Conservation (phyloP, 1,140 invertebrate species). For the Tenebrio molitor region DNA sequence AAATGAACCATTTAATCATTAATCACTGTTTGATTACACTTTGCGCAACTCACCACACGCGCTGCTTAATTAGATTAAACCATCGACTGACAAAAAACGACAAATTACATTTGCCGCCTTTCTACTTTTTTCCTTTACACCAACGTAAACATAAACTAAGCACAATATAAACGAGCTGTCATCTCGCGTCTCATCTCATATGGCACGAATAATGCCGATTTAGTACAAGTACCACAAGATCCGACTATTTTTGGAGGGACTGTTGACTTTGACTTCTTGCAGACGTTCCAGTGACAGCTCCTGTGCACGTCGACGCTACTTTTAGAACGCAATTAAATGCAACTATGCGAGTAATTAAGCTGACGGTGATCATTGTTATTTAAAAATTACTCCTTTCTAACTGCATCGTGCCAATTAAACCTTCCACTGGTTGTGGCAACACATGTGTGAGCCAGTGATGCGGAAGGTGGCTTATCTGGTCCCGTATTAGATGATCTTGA, state of each 20-base stretch:
- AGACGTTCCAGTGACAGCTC: neutral
- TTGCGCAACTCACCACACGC: no score
- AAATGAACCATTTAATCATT: no score
- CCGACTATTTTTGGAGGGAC: conserved; percentile 26
- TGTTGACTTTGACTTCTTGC: conserved; percentile 27
- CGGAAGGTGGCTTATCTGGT: no score
- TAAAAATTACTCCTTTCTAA: conserved; percentile 12
- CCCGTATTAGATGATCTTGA: neutral
- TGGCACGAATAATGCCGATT: conserved; percentile 7
- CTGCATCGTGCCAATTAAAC: neutral
- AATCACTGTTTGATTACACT: no score
- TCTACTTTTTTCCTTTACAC: neutral
- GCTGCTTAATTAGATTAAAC: conserved; percentile 8
- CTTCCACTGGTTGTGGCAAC: no score
- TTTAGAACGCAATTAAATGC: conserved; percentile 18
- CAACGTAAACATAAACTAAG: conserved; percentile 2
- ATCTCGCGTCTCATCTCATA: conserved; percentile 10
- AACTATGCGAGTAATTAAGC: conserved; percentile 21
- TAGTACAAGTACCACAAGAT: conserved; percentile 3
- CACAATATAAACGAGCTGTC: conserved; percentile 30
- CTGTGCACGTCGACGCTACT: neutral
- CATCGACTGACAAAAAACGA: neutral
- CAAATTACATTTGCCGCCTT: neutral
- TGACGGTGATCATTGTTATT: neutral
- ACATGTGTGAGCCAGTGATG: no score